Base-by-base conservation (phyloP, 2,797 vertebrate genomes). In the Neostethus bicornis region DNA sequence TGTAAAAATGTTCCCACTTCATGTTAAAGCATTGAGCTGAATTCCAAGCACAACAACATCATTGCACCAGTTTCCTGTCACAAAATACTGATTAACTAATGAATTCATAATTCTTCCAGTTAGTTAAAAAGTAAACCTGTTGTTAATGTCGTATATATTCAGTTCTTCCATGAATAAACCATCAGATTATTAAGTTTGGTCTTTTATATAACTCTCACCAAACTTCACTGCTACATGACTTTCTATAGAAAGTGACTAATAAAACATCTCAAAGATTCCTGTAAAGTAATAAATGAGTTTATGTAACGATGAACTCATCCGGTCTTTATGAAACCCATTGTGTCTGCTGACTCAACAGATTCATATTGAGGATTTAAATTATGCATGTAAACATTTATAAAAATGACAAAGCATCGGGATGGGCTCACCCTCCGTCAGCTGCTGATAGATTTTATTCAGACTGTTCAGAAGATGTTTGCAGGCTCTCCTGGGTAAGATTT, bases 391-490 rank as follows among this genome's bases (percentile, higher is more conserved):
- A 21, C 41, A 51, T 31, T 63, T 23, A 53, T 49, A 65, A n/a
- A 57, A 69, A 59, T 69, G 65, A 76, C 50, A 57, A 59, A 56
- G 63, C 61, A 47, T 63, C 37, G 17, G 10, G 64, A 43, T 51
- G 34, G 41, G 94, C 95, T 96, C 86, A 98, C 97, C 92, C 83
- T 96, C 94, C 55, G 92, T 89, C 66, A 99, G 88, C 66, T 98
- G 95, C 82, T 96, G 96, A 86, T 98, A 89, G 43, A 99, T 90
- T 73, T 92, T 94, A 84, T 88, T 95, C 81, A 99, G 88, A 23
- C 92, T 92, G 77, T 95, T 98, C 85, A 98, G 93, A 77, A 99
- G 93, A 85, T 96, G 94, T 87, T 99, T 99, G 86, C 95, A 98
- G 69, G 97, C 95, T 87, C 96, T 96, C 91, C 97, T 95, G 70